Evolutionary conservation across 1,140 invertebrate genomes (phyloP), one percentile per base, ranked within the genome.

Genomic region (Leptinotarsa defecta): DNA sequence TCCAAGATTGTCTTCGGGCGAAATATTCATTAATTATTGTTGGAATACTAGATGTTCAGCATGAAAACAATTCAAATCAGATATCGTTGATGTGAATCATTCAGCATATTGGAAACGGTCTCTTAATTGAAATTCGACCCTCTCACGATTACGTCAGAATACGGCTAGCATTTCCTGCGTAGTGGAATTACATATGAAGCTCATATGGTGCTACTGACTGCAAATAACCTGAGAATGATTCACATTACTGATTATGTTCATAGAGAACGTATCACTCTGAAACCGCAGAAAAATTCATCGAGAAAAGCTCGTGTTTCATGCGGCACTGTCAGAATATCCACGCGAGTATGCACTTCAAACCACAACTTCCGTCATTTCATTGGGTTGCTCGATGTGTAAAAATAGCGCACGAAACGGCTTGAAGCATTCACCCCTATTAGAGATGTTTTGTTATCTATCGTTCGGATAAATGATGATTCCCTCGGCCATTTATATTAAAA

Each of bases 151-250:
- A 19, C 52, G 52, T 57, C 52, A 57, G 52, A 57, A 57, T 57
- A 57, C 2, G 6, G 17, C 17, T 57, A 57, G 15, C n/a, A 57
- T 57, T 57, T 57, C 52, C 52, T 57, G 52, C 52, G 52, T 57
- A 57, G 52, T 57, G 17, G 52, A 57, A 57, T 57, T 57, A 57
- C 52, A 57, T 57, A 15, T 57, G 52, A 57, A 57, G 52, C 52
- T 57, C 52, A n/a, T 19, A 57, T 57, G 52, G 52, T 57, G 52
- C 52, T 57, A 57, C 13, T 19, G 52, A 17, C 52, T 57, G 5
- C 52, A 57, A 57, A 57, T 57, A 57, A 57, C 52, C 52, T 19
- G 52, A 57, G 52, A 57, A 57, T 57, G 52, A 57, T 57, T 57
- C 52, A 57, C n/a, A 5, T 57, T 57, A 4, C 52, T 57, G 52